These are phyloP conservation scores for Agriopis marginaria DNA, from an alignment of 2,888 invertebrate species.

Conservation along the genomic window DNA sequence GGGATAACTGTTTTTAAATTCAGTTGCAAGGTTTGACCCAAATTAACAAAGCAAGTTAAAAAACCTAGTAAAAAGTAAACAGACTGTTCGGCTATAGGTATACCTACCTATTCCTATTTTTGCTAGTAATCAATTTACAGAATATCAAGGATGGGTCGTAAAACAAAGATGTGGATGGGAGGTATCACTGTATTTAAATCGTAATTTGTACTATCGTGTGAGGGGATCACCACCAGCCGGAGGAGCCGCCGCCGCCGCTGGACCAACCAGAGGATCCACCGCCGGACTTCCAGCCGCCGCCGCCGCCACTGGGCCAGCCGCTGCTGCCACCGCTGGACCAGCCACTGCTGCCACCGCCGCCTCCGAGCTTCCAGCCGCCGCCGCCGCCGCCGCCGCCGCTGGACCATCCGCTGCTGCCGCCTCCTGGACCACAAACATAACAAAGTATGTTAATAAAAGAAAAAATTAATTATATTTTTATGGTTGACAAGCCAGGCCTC, in stretches of 20 bases:
- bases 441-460: background rate
- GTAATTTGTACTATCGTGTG: constrained; percentile 56
- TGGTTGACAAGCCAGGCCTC: no score
- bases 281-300: constrained; percentile 40
- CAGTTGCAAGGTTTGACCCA: no score
- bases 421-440: constrained; percentile 38
- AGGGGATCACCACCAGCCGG: constrained; percentile 75
- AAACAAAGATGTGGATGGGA: constrained; percentile 51
- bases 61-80: no score
- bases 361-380: constrained; percentile 61
- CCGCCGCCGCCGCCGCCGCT: constrained; percentile 49
- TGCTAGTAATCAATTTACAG: background rate
- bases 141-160: background rate
- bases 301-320: constrained; percentile 40
- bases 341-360: constrained; percentile 51
- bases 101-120: background rate
- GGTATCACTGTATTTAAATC: constrained; percentile 72
- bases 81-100: no score
- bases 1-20: no score
- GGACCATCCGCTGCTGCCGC: constrained; percentile 58
- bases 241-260: constrained; percentile 52
- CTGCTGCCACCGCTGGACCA: constrained; percentile 48
- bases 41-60: no score
- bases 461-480: no score
- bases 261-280: constrained; percentile 39